Percentiles rank a stretch among this genome's conserved stretches.
Conservation (phyloP, 2,888 invertebrate species). For the Heliconius ismenius region DNA sequence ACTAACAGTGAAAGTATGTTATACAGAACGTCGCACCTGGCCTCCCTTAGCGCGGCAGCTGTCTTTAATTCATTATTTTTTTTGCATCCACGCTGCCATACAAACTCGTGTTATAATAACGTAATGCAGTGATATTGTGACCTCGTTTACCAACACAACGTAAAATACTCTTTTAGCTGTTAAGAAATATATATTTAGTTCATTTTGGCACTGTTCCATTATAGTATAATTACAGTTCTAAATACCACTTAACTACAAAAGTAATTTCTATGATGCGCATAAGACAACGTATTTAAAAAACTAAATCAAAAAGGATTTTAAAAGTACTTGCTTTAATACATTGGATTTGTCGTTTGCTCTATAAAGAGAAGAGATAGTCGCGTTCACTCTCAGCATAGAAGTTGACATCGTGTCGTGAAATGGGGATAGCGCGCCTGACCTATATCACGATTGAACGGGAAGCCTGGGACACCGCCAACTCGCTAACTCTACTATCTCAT, state of each 20-base stretch:
- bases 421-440: constrained; percentile 72
- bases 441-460: constrained; percentile 60
- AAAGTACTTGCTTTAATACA: neutral
- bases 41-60: constrained; percentile 35
- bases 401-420: constrained; percentile 55
- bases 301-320: neutral
- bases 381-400: constrained; percentile 40
- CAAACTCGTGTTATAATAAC: constrained; percentile 33
- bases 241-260: constrained; percentile 25
- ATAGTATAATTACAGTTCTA: constrained; percentile 33
- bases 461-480: constrained; percentile 72
- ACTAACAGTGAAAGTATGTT: constrained; percentile 27
- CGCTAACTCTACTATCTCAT: constrained; percentile 61
- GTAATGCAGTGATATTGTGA: constrained; percentile 36
- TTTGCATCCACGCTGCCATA: constrained; percentile 27
- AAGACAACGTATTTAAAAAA: neutral
- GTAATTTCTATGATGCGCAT: constrained; percentile 1
- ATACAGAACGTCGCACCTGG: constrained; percentile 37
- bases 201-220: constrained; percentile 49
- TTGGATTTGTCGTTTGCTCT: neutral
- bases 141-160: constrained; percentile 35
- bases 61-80: constrained; percentile 33
- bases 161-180: constrained; percentile 31
- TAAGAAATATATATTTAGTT: constrained; percentile 36
- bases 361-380: constrained; percentile 16